Evolutionary conservation across 2,797 vertebrate species (phyloP).

Genomic region (Bovichtus variegatus): DNA sequence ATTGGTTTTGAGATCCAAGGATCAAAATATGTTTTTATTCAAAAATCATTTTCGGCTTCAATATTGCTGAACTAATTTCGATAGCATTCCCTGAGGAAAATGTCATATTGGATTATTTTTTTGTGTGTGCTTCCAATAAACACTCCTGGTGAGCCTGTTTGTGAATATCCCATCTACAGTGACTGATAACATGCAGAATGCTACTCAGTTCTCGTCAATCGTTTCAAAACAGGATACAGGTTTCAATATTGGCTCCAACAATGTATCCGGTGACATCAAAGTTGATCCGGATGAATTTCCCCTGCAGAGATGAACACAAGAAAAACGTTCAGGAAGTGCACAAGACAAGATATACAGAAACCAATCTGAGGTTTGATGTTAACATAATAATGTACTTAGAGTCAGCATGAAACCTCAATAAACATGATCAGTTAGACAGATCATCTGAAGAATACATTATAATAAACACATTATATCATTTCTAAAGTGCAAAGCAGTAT

Average conservation of each 20-base stretch:
- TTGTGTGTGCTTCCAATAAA: not conserved
- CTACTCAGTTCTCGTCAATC: not conserved
- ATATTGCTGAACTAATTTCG: not conserved
- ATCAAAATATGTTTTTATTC: not conserved
- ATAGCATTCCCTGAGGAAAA: not conserved
- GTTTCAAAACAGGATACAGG: constrained; percentile 83
- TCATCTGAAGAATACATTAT: not conserved
- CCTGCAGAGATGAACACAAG: constrained; percentile 69
- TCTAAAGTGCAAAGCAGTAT: not conserved
- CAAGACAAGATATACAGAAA: constrained; percentile 12
- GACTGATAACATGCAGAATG: not conserved
- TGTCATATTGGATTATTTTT: not conserved
- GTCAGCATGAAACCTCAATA: not conserved
- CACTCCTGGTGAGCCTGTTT: not conserved
- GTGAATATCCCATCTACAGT: not conserved
- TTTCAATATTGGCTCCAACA: constrained; percentile 96
- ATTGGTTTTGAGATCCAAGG: not conserved
- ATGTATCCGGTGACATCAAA: constrained; percentile 93
- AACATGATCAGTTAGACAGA: constrained; percentile 14
- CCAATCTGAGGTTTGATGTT: not conserved
- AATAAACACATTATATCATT: not conserved
- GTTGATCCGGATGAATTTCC: constrained; percentile 87
- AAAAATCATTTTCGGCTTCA: not conserved
- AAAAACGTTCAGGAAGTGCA: constrained; percentile 28
- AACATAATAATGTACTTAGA: not conserved